Evolutionary conservation across 2,888 invertebrate genomes (phyloP), one percentile per base, ranked within the genome.

Genomic region (Cerceris ruficornis): DNA sequence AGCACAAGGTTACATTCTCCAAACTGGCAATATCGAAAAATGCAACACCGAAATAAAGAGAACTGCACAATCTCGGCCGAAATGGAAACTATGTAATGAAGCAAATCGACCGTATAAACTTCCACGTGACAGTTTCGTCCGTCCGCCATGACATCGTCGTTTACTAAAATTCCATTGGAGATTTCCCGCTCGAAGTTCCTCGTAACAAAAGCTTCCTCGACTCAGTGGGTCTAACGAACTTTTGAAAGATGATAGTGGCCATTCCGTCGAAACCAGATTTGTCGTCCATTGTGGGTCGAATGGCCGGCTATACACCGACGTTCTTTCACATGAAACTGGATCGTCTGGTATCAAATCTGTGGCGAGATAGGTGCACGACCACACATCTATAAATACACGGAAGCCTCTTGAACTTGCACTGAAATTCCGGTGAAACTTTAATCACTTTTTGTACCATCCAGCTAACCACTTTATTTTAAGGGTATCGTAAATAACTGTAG

Each of bases 351-450:
- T 71, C 73, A 75, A 81, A 81, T 81, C 66, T 62, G 57, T 59
- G 54, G 13, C 39, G 41, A 54, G 71, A 75, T 69, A 69, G 66
- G 52, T 28, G 49, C 59, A 62, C 67, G 57, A 58, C 64, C 54
- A 61, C 69, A 17, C 62, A 41, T 55, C 43, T 75, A 68, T 57
- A 73, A 73, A 75, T 64, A 67, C 55, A 74, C 50, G 42, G 14
- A 28, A 14, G 67, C 62, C 11, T 42, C 68, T 39, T 13, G 46
- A 60, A 70, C 64, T 69, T 69, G 70, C 64, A 17, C 66, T 66
- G 62, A 75, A 76, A 83, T 80, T 80, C 67, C 59, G 49, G 11
- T 83, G 68, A 80, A 76, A 74, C 60, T 80, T 76, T 78, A 75
- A 78, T 70, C 67, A 68, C 71, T 81, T 82, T 78, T 69, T 68